A percentile compares a stretch with the other conserved stretches of the same genome.
These are phyloP conservation scores for Delphinus delphis DNA, from an alignment of 2,113 vertebrate species.

Conservation along the genomic window DNA sequence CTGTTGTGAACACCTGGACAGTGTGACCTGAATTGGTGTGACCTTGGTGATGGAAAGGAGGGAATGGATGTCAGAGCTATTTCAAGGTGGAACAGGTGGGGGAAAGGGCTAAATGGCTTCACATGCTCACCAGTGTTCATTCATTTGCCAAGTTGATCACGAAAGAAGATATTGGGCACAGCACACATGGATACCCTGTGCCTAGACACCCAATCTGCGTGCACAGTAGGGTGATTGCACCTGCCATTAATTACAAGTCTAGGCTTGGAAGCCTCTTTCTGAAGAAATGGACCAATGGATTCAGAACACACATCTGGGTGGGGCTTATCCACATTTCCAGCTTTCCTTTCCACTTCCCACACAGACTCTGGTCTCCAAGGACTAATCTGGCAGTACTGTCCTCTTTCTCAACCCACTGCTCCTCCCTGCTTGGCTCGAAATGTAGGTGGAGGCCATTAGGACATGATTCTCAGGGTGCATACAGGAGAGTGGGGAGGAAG, in stretches of 20 bases:
- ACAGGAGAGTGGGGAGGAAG: background rate
- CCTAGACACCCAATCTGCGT: background rate
- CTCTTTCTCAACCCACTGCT: slow-evolving; percentile 35
- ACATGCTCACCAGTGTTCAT: background rate
- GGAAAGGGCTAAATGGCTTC: background rate
- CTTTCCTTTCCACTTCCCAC: slow-evolving; percentile 36
- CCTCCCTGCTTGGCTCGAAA: slow-evolving; percentile 28
- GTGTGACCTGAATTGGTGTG: background rate
- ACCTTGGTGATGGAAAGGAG: background rate
- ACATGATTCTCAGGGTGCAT: background rate
- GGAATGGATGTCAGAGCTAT: background rate
- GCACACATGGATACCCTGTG: background rate
- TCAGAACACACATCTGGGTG: slow-evolving; percentile 43
- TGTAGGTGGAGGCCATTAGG: background rate
- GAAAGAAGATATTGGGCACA: background rate
- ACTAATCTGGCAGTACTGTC: background rate
- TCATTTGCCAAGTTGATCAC: background rate
- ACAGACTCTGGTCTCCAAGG: slow-evolving; percentile 20
- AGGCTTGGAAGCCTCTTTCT: slow-evolving; percentile 19
- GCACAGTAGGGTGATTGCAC: background rate
- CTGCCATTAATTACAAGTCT: slow-evolving; percentile 43
- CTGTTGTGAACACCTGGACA: background rate
- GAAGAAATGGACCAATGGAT: slow-evolving; percentile 38
- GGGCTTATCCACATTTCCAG: background rate
- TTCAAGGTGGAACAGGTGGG: background rate